phyloP scores from a whole-genome alignment of 2,797 vertebrate species.

The Catostomus latipinnis region DNA sequence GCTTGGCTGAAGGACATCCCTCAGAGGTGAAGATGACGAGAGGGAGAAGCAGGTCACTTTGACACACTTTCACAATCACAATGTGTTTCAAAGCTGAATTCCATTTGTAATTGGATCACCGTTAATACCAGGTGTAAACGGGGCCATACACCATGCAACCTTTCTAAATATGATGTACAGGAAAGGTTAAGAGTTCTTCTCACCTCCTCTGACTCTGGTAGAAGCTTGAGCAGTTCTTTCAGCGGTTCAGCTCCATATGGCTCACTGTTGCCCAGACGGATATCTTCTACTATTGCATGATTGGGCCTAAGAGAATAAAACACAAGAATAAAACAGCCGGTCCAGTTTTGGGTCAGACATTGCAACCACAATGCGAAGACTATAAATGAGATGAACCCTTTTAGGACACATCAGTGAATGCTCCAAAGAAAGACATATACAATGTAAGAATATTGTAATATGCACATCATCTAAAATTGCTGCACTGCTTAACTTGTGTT shows the following conservation, averaged over 20 bases:
- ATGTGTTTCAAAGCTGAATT: background rate
- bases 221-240: constrained; percentile 92
- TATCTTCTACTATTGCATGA: constrained; percentile 91
- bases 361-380: background rate
- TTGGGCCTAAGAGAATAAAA: constrained; percentile 81
- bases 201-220: constrained; percentile 95
- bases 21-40: no score
- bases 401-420: background rate
- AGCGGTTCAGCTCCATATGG: constrained; percentile 87
- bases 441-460: no score
- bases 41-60: no score
- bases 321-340: background rate
- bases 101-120: background rate
- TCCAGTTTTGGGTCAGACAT: constrained; percentile 13
- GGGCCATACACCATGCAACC: background rate
- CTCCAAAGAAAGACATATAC: background rate
- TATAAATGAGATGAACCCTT: background rate
- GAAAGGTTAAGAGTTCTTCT: constrained; percentile 41
- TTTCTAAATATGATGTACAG: background rate
- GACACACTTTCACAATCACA: no score
- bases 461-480: no score
- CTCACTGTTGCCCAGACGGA: constrained; percentile 85
- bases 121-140: constrained; percentile 15
- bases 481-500: no score
- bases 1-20: no score